Evolutionary conservation across 2,113 vertebrate genomes (phyloP), one percentile per base, ranked within the genome.

Genomic region (Asarcornis scutulata): DNA sequence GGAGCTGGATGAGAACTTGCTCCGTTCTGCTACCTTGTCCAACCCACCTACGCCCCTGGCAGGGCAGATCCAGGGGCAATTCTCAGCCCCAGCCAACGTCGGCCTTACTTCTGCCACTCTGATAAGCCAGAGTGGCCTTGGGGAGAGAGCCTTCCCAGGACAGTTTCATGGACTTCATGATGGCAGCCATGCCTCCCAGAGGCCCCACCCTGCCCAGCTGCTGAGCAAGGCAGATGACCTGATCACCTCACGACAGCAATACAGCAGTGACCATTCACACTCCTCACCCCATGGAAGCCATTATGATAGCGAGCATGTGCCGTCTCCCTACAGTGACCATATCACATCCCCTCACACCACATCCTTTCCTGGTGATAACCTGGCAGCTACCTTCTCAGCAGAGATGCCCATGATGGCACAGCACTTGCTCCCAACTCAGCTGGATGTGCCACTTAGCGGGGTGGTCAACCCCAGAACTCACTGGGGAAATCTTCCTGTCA

Each of bases 241-340:
- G 93, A 98, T 98, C 98, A 98, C 98, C 97, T 98, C 98, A 97
- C 98, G 98, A 98, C 98, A 98, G 98, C 98, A 98, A 98, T 98
- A 98, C 97, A 98, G 98, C 97, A 98, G 98, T 97, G 98, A 98
- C 92, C 98, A 98, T 96, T 98, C 98, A 95, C 98, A 98, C 87
- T 98, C 99, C 84, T 99, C 99, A 82, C 98, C 99, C 84, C 99
- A 98, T 79, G 98, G 98, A 98, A 99, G 99, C 98, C 99, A 99
- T 98, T 99, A 99, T 94, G 98, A 99, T 97, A 99, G 99, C 40
- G 99, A 99, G 98, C 99, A 99, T 42, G 99, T 99, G 98, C 98
- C 99, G 85, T 99, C 99, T 81, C 99, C 99, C 50, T 99, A 99
- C 97, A 99, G 99, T 60, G 99, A 99, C 98, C 99, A 99, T 96